Conservation (phyloP, 2,797 vertebrate species). For the Chaetodon trifasciatus region DNA sequence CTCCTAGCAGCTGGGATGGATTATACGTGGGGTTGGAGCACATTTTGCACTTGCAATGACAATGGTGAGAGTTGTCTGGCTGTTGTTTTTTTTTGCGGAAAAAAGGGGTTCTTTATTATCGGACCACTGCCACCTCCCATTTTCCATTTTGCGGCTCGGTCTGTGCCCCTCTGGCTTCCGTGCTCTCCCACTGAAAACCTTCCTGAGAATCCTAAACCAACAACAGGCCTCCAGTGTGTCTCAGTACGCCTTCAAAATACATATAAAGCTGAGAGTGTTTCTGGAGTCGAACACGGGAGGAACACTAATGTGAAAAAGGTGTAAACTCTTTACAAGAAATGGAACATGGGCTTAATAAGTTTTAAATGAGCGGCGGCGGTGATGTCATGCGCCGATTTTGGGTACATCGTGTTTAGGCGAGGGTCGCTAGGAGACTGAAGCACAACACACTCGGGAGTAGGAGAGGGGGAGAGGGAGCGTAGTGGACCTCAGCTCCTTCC, state of each 20-base stretch:
- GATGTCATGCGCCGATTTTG: constrained; percentile 71
- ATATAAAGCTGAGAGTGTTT: constrained; percentile 53
- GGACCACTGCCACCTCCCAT: constrained; percentile 31
- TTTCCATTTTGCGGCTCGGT: constrained; percentile 51
- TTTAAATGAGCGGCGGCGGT: constrained; percentile 65
- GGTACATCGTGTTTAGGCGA: constrained; percentile 61
- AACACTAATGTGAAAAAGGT: constrained; percentile 67
- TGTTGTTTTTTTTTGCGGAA: constrained; percentile 41
- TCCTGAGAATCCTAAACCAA: constrained; percentile 52
- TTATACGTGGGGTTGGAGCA: constrained; percentile 62
- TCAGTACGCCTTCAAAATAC: constrained; percentile 28
- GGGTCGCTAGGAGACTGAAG: constrained; percentile 77
- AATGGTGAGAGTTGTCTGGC: constrained; percentile 65
- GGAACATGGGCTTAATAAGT: constrained; percentile 64
- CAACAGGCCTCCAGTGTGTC: constrained; percentile 61
- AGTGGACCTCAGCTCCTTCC: constrained; percentile 65
- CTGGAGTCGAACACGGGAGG: constrained; percentile 26
- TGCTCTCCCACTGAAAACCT: constrained; percentile 34
- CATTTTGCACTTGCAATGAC: constrained; percentile 69
- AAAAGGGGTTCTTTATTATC: constrained; percentile 50
- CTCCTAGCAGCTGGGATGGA: constrained; percentile 74
- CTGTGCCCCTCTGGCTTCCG: constrained; percentile 38
- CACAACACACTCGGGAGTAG: constrained; percentile 56
- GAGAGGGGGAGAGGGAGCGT: constrained; percentile 1
- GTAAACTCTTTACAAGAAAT: constrained; percentile 76